phyloP scores from a whole-genome alignment of 2,888 invertebrate species.

The Opisthograptis luteolata region DNA sequence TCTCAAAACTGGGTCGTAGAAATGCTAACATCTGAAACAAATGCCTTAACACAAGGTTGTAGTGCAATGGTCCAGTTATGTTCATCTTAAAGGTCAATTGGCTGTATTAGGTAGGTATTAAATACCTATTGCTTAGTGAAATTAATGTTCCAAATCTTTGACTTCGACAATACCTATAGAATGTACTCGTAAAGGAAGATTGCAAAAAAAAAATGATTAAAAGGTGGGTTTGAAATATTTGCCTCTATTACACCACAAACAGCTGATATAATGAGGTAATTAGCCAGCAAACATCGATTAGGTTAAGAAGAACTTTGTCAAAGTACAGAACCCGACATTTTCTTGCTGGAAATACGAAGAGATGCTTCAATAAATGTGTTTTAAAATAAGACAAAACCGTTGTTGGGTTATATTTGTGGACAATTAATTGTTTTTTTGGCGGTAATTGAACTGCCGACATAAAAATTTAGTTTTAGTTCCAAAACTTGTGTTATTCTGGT shows the following conservation, averaged over 20 bases:
- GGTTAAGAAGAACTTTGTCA: neutral
- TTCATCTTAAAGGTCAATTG: slow-evolving; percentile 17
- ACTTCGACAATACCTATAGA: slow-evolving; percentile 15
- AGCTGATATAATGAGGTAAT: slow-evolving; percentile 15
- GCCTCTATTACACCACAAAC: slow-evolving; percentile 18
- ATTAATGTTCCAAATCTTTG: slow-evolving; percentile 19
- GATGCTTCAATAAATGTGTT: too few species aligned
- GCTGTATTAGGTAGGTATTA: neutral
- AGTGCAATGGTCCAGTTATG: slow-evolving; percentile 1
- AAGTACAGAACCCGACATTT: neutral
- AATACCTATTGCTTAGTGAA: slow-evolving; percentile 6
- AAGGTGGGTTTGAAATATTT: slow-evolving; percentile 17
- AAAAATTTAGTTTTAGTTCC: too few species aligned
- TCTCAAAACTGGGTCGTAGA: neutral
- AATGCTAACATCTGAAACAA: slow-evolving; percentile 1
- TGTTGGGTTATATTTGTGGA: neutral
- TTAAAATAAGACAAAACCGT: too few species aligned
- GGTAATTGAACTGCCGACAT: too few species aligned
- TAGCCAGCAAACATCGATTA: slow-evolving; percentile 10
- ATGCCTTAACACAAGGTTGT: neutral
- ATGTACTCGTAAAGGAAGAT: slow-evolving; percentile 1
- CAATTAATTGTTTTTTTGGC: too few species aligned
- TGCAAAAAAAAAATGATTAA: too few species aligned
- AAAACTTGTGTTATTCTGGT: too few species aligned
- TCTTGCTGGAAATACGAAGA: too few species aligned